phyloP scores from a whole-genome alignment of 2,888 invertebrate species.

The Lithophane semibrunnea region DNA sequence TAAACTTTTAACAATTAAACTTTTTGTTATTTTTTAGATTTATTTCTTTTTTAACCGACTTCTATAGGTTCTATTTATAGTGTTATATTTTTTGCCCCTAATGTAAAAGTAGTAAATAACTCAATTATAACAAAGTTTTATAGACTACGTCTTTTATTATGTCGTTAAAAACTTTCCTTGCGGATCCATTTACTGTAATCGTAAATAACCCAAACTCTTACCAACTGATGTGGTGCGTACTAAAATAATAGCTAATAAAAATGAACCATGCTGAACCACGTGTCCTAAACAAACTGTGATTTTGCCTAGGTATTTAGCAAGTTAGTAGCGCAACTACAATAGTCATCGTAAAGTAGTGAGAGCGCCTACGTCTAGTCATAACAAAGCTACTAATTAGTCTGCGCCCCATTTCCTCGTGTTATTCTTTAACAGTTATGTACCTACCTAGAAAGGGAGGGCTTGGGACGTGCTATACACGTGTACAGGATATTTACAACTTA shows the following conservation, averaged over 20 bases:
- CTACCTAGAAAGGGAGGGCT: background rate
- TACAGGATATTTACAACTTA: background rate
- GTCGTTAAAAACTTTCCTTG: slow-evolving; percentile 63
- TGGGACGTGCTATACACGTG: background rate
- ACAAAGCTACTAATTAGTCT: slow-evolving; percentile 50
- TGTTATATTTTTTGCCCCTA: slow-evolving; percentile 26
- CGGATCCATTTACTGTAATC: slow-evolving; percentile 62
- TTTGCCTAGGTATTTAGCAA: slow-evolving; percentile 5
- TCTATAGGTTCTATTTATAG: slow-evolving; percentile 17
- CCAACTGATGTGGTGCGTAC: slow-evolving; percentile 51
- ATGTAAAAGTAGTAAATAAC: slow-evolving; percentile 61
- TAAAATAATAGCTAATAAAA: slow-evolving; percentile 62
- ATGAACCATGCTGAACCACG: slow-evolving; percentile 47
- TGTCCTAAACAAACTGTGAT: slow-evolving; percentile 28
- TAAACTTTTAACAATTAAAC: no score
- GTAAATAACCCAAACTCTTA: slow-evolving; percentile 63
- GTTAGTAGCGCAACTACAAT: slow-evolving; percentile 18
- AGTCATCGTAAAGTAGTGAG: slow-evolving; percentile 24
- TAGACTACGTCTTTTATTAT: slow-evolving; percentile 60
- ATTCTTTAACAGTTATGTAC: slow-evolving; percentile 30
- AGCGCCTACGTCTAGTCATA: slow-evolving; percentile 15
- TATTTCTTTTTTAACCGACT: background rate
- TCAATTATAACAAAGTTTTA: slow-evolving; percentile 59
- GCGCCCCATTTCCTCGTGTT: slow-evolving; percentile 47
- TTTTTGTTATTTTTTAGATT: background rate